These are phyloP conservation scores for Tetrapedia diversipes DNA, from an alignment of 2,888 invertebrate genomes.

Conservation along the genomic window DNA sequence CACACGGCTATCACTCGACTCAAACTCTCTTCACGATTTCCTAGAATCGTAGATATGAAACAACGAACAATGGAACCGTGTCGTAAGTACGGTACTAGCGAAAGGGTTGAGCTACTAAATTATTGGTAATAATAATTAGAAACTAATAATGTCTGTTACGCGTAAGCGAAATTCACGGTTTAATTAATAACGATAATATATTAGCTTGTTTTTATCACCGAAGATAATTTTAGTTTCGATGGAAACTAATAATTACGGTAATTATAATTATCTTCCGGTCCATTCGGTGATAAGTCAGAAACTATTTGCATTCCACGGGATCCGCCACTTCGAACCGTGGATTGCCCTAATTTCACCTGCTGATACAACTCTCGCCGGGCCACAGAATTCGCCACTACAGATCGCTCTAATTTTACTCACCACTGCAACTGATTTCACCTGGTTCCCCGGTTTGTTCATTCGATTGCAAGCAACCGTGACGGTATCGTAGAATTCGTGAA, in stretches of 20 bases:
- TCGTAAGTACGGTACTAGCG: no score
- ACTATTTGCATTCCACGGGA: conserved; percentile 10
- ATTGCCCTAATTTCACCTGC: conserved; percentile 25
- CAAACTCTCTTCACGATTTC: no score
- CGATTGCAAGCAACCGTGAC: conserved; percentile 23
- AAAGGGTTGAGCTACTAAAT: no score
- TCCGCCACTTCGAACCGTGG: conserved; percentile 18
- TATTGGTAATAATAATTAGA: no score
- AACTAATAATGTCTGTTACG: no score
- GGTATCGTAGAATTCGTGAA: background rate
- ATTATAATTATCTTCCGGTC: background rate
- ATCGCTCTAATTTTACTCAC: conserved; percentile 29
- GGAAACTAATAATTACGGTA: background rate
- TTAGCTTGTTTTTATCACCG: no score
- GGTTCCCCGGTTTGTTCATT: conserved; percentile 15
- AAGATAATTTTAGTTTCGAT: background rate
- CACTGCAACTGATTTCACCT: conserved; percentile 14
- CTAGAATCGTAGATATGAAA: no score
- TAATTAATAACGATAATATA: no score
- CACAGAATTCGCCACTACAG: conserved; percentile 28
- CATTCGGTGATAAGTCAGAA: conserved; percentile 7
- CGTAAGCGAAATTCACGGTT: no score
- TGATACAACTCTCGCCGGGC: conserved; percentile 5
- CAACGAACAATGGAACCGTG: no score
- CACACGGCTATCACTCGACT: no score